Percentiles rank a stretch among this genome's conserved stretches.
These are phyloP conservation scores for Bombus pyrosoma DNA, from an alignment of 1,140 invertebrate species.

Conservation along the genomic window DNA sequence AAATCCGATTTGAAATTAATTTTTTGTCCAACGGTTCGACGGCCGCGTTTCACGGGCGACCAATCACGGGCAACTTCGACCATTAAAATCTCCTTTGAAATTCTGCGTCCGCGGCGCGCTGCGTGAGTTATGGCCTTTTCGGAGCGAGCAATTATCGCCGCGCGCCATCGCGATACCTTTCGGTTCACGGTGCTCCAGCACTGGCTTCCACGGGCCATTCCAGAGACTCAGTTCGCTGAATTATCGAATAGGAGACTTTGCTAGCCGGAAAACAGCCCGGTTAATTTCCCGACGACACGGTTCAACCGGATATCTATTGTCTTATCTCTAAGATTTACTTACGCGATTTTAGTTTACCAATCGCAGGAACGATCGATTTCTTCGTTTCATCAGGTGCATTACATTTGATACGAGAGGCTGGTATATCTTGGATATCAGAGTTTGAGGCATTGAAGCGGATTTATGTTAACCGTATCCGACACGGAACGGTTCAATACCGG, in stretches of 20 bases:
- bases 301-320: not conserved
- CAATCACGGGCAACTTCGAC: constrained; percentile 8
- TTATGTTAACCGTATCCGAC: no score
- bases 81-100: constrained; percentile 41
- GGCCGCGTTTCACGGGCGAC: not conserved
- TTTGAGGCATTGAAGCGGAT: no score
- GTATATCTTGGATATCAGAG: no score
- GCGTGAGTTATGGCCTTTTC: constrained; percentile 10
- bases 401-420: no score
- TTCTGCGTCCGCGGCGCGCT: not conserved
- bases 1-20: constrained; percentile 22
- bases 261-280: not conserved
- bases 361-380: no score
- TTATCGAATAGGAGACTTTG: constrained; percentile 1
- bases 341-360: no score
- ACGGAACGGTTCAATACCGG: no score
- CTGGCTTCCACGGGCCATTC: no score
- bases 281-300: not conserved
- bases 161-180: not conserved
- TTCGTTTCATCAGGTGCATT: no score
- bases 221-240: not conserved
- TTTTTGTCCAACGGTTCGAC: not conserved
- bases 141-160: constrained; percentile 15
- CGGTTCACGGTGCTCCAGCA: not conserved
- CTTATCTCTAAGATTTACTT: not conserved